Base-by-base conservation (phyloP, 2,797 vertebrate species). In the Hydrophis major region DNA sequence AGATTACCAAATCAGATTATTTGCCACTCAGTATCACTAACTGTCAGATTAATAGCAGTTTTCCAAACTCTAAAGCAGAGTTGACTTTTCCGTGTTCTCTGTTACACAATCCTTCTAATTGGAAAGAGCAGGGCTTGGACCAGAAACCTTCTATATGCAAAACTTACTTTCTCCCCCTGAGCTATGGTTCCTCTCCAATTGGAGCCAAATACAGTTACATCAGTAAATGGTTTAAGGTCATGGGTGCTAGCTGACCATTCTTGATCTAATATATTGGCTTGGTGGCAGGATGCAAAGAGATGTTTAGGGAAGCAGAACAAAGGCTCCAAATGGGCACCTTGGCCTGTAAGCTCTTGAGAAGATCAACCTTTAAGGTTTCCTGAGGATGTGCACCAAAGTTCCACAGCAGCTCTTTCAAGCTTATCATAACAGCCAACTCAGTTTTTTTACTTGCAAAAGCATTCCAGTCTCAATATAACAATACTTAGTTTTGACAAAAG, bases 401-500 rank as follows among this genome's bases (percentile, higher is more conserved):
- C 37, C 6, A 93, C 86, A 59, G 96, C 94, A 94, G 95, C 96
- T 96, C 95, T 96, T 97, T 91, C 5, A 92, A 4, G 93, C 97
- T 96, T 97, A 96, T 97, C 97, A 97, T 95, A 97, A 96, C 95
- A 97, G 97, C 95, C 96, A 96, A 94, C 93, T 91, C 47, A 94
- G 97, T 96, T 97, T 98, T 50, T 98, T 96, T 97, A 97, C 95
- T 96, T 94, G 96, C 96, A 94, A 97, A 97, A 96, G 97, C 97
- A 97, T 97, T 98, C 97, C 95, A 95, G 96, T 96, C 96, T 97
- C 95, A 95, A 93, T 53, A 96, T 96, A 97, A 98, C 97, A 98
- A 97, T 96, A 94, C 96, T 96, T 57, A 91, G 93, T 94, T 96
- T 22, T 97, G 97, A 98, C 96, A 97, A 97, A 98, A 97, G 97